Evolutionary conservation across 2,797 vertebrate genomes (phyloP).

Genomic region (Characodon lateralis): DNA sequence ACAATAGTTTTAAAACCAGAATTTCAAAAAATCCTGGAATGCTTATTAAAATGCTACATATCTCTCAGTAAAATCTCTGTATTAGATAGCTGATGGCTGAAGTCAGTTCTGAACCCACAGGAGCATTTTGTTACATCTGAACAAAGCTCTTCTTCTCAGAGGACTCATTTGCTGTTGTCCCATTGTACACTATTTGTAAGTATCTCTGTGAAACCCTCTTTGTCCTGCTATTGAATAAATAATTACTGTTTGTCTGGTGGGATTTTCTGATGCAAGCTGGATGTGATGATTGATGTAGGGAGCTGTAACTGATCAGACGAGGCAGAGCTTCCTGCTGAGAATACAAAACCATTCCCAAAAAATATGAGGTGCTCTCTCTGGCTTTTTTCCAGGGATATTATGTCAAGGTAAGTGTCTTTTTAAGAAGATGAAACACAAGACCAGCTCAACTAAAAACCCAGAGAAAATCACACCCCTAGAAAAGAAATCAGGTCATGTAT

Average conservation of each 20-base stretch:
- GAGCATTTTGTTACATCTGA: neutral
- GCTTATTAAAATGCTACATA: neutral
- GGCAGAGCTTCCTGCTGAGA: conserved; percentile 6
- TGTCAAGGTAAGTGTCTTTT: conserved; percentile 35
- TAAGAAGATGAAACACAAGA: conserved; percentile 49
- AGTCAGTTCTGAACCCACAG: neutral
- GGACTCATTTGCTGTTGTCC: neutral
- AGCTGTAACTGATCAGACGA: conserved; percentile 8
- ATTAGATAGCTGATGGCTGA: neutral
- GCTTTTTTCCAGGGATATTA: conserved; percentile 25
- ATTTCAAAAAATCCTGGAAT: too few relatives aligned
- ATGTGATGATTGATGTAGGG: conserved; percentile 1
- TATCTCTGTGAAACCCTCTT: neutral
- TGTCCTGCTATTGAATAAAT: neutral
- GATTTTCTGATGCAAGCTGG: neutral
- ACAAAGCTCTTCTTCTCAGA: neutral
- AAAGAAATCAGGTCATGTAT: conserved; percentile 49
- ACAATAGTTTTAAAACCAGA: neutral
- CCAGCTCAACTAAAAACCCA: conserved; percentile 24
- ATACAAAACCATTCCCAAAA: neutral
- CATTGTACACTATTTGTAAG: neutral
- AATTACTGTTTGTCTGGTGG: neutral
- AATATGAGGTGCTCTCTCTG: conserved; percentile 24
- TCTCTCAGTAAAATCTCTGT: neutral
- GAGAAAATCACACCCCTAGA: conserved; percentile 27